Conservation (phyloP, 1,140 invertebrate genomes). For the Melanaphis sacchari region DNA sequence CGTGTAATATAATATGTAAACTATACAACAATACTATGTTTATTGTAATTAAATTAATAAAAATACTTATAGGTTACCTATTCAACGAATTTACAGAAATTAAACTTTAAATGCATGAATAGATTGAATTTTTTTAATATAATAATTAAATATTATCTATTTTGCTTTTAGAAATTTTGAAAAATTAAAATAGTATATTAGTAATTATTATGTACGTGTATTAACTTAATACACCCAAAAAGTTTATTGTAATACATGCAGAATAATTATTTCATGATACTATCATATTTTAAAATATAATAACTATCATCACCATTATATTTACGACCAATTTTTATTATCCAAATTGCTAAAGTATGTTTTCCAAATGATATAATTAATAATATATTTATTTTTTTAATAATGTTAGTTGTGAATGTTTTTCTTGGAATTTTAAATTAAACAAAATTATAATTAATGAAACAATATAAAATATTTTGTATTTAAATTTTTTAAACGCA, state of each 20-base stretch:
- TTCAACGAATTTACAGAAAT: neutral
- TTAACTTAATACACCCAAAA: neutral
- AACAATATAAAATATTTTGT: neutral
- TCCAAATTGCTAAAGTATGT: conserved; percentile 12
- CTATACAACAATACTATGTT: too few relatives aligned
- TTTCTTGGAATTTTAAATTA: neutral
- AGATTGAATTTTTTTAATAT: neutral
- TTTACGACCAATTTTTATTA: conserved; percentile 29
- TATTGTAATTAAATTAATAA: neutral
- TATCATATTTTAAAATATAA: neutral
- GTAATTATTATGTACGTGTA: neutral
- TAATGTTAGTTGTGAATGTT: neutral
- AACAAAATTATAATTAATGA: neutral
- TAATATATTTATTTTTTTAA: neutral
- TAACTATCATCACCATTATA: neutral
- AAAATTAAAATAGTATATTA: neutral
- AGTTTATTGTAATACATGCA: neutral
- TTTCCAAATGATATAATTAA: neutral
- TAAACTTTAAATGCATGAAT: neutral
- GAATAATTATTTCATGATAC: neutral
- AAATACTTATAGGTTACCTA: neutral
- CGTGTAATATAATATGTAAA: too few relatives aligned
- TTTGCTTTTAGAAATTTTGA: neutral
- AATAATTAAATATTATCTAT: neutral
- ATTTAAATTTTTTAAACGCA: neutral